phyloP scores from a whole-genome alignment of 2,113 vertebrate genomes.

The Arvicanthis niloticus region DNA sequence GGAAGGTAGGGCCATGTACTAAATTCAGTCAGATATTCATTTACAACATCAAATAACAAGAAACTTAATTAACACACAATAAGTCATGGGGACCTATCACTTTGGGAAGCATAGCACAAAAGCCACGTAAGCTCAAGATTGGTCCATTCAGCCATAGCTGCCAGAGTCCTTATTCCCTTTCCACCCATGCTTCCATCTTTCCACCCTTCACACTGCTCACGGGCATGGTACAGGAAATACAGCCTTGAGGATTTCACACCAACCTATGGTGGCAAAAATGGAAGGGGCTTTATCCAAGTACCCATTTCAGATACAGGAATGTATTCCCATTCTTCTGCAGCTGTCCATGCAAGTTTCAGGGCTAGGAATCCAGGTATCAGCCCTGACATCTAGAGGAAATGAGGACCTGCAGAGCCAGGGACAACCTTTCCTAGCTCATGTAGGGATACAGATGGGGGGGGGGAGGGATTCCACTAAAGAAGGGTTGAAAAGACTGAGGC shows the following conservation, averaged over 20 bases:
- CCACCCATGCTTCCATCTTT: background rate
- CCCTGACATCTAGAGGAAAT: background rate
- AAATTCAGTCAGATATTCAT: background rate
- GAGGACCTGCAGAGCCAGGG: background rate
- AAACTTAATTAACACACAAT: background rate
- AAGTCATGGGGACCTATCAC: background rate
- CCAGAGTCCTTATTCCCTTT: background rate
- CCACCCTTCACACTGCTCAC: background rate
- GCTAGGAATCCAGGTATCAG: background rate
- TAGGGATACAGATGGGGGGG: background rate
- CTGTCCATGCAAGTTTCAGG: background rate
- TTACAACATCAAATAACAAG: background rate
- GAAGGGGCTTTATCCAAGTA: no score
- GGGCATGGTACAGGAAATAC: rapidly evolving
- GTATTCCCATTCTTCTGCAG: background rate
- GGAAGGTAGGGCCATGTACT: background rate
- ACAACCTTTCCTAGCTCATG: background rate
- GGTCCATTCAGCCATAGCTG: background rate
- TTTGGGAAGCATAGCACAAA: background rate
- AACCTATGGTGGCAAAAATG: rapidly evolving
- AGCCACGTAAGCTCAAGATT: background rate
- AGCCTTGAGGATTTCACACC: background rate
- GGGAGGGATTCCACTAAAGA: background rate
- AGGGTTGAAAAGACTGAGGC: background rate
- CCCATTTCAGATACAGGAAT: background rate